Conservation (phyloP, 92 coral and sea anemone genomes). For the Parazoanthus swiftii region DNA sequence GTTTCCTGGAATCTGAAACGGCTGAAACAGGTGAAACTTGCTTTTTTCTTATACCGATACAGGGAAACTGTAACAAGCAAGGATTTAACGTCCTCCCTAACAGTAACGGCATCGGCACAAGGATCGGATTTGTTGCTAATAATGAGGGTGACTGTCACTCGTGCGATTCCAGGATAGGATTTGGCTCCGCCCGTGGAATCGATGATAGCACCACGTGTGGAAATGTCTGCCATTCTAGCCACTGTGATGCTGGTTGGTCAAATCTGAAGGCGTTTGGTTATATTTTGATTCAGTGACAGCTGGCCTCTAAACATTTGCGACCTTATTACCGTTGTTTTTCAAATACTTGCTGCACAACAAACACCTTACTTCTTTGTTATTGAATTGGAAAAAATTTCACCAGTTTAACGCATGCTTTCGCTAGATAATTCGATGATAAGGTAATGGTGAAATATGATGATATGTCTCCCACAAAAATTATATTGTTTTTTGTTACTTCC, state of each 20-base stretch:
- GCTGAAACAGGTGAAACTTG: too few species aligned
- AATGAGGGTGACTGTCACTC: slow-evolving; percentile 13
- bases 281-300: not conserved
- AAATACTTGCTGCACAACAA: too few species aligned
- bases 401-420: too few species aligned
- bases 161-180: not conserved
- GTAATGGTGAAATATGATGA: too few species aligned
- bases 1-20: too few species aligned
- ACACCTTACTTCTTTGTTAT: too few species aligned
- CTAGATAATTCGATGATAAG: too few species aligned
- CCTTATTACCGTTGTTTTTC: too few species aligned
- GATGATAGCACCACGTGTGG: not conserved
- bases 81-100: slow-evolving; percentile 26
- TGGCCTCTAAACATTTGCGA: not conserved
- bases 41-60: not conserved
- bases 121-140: slow-evolving; percentile 15
- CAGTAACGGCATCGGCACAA: not conserved
- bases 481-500: too few species aligned
- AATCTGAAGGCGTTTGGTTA: slow-evolving; percentile 14
- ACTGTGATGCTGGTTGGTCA: not conserved
- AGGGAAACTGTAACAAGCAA: slow-evolving; percentile 25
- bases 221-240: not conserved
- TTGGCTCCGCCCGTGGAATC: not conserved
- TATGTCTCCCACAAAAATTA: too few species aligned
- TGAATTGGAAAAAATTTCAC: too few species aligned